Evolutionary conservation across 1,140 invertebrate species (phyloP).

Genomic region (Cyclargus thomasi): DNA sequence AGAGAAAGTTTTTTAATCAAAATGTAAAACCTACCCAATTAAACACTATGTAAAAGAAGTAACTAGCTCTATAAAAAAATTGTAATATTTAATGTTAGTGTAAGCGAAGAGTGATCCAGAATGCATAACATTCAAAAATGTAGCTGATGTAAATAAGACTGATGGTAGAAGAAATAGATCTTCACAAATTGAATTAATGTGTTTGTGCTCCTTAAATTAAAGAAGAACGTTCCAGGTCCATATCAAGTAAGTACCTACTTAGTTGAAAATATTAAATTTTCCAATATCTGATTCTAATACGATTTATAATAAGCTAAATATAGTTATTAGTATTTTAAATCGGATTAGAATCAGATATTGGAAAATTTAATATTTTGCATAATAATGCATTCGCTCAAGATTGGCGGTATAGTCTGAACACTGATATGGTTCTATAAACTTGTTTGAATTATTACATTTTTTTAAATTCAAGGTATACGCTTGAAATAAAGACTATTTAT

Average conservation of each 20-base stretch:
- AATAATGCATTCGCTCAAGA: too few relatives aligned
- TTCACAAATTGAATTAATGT: not conserved
- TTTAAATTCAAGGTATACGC: too few relatives aligned
- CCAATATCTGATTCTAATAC: too few relatives aligned
- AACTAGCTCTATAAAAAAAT: not conserved
- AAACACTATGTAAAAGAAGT: not conserved
- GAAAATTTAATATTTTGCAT: too few relatives aligned
- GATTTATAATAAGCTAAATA: too few relatives aligned
- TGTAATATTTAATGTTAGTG: not conserved
- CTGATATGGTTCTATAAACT: too few relatives aligned
- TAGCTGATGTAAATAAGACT: slow-evolving; percentile 9
- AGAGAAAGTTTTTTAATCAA: not conserved
- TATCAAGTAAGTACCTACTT: slow-evolving; percentile 2
- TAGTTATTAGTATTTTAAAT: too few relatives aligned
- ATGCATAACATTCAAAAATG: not conserved
- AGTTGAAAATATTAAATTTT: not conserved
- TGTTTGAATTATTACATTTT: too few relatives aligned
- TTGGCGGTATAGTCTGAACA: too few relatives aligned
- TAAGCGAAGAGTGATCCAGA: too few relatives aligned
- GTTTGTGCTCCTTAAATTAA: not conserved
- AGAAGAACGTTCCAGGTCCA: not conserved
- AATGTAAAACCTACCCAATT: not conserved
- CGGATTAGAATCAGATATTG: too few relatives aligned
- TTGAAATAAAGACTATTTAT: too few relatives aligned
- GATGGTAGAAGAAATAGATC: not conserved